A percentile compares a stretch with the other conserved stretches of the same genome.
These are phyloP conservation scores for Peromyscus leucopus DNA, from an alignment of 2,113 vertebrate species.

Conservation along the genomic window DNA sequence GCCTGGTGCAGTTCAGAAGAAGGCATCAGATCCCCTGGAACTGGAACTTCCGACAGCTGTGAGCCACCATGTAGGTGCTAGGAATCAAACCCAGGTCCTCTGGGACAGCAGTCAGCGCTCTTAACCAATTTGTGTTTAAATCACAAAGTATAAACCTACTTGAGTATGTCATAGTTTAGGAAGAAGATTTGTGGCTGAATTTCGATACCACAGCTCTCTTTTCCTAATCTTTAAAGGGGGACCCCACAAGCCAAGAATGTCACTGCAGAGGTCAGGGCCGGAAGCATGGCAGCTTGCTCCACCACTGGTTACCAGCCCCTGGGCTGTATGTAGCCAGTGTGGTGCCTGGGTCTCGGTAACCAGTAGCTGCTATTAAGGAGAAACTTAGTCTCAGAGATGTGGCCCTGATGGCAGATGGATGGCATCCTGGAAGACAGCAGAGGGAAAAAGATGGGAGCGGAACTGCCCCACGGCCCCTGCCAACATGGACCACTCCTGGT, in stretches of 20 bases:
- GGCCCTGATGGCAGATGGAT: too few species aligned
- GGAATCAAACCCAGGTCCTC: background rate
- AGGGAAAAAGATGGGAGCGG: too few species aligned
- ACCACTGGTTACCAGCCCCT: background rate
- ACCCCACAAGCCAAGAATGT: background rate
- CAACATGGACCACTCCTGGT: background rate
- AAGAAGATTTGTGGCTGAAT: background rate
- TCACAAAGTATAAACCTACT: background rate
- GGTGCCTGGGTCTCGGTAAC: background rate
- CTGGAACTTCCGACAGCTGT: background rate
- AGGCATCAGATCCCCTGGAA: background rate
- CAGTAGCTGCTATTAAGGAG: background rate
- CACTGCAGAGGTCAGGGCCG: background rate
- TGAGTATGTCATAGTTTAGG: background rate
- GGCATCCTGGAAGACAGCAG: background rate
- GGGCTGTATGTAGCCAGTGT: background rate
- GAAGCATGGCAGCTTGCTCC: rapidly evolving
- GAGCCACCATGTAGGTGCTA: background rate
- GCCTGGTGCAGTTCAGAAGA: background rate
- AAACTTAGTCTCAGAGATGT: background rate
- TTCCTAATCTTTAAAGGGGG: background rate
- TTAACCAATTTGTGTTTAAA: conserved; percentile 9
- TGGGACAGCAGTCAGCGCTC: background rate
- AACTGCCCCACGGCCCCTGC: background rate
- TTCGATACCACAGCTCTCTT: background rate